Evolutionary conservation across 2,888 invertebrate species (phyloP).

Genomic region (Eupithecia vulgata): DNA sequence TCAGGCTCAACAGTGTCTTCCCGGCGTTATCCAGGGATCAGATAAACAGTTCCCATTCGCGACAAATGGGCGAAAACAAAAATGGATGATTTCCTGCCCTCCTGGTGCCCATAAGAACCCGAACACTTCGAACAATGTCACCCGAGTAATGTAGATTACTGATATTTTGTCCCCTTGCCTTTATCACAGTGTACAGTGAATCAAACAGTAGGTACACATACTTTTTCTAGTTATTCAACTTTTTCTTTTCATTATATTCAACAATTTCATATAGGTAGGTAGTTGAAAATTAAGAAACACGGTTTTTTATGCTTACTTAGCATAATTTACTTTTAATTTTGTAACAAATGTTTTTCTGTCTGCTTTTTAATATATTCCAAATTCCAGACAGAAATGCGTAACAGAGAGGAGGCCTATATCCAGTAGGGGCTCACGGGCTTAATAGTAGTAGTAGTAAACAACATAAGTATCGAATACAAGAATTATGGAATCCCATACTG

Average conservation of each 20-base stretch:
- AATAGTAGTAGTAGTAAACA: no score
- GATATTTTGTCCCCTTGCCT: conserved; percentile 45
- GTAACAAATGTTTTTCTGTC: no score
- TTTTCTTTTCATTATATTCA: background rate
- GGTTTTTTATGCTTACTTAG: no score
- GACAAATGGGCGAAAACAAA: conserved; percentile 39
- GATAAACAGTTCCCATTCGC: conserved; percentile 35
- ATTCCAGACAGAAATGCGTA: no score
- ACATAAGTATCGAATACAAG: background rate
- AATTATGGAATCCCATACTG: background rate
- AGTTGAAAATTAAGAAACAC: no score
- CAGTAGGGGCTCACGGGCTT: no score
- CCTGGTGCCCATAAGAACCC: conserved; percentile 22
- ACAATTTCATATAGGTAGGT: background rate
- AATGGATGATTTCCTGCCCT: conserved; percentile 33
- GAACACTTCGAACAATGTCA: conserved; percentile 29
- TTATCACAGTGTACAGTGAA: conserved; percentile 13
- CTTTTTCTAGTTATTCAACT: background rate
- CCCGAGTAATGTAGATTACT: conserved; percentile 50
- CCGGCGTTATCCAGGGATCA: conserved; percentile 10
- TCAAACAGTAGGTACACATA: conserved; percentile 11
- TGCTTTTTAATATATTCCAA: no score
- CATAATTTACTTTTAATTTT: no score
- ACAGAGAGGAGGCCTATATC: no score
- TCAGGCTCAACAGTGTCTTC: conserved; percentile 11